Base-by-base conservation (phyloP, 64 coral and sea anemone species). In the Acropora tenuis region DNA sequence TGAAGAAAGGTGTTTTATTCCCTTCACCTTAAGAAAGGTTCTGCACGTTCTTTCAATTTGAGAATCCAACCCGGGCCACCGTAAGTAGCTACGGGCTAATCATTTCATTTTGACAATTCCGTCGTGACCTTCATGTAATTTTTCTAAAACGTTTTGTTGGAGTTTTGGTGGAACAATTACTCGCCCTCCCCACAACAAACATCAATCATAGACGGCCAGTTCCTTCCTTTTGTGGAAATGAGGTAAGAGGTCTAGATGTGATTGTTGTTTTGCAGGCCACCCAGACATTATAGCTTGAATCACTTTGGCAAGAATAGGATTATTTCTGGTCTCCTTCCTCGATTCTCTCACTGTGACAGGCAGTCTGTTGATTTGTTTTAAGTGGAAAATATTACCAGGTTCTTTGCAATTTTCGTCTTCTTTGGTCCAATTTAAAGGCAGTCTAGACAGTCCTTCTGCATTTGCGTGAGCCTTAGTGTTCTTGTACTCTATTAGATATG, bases 41-140 rank as follows among this genome's bases (percentile, higher is more conserved):
- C 41, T 78, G 0, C 40, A 50, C 6, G 7, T 57, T 2, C 45
- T 59, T 49, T 86, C 83, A 78, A 92, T 87, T 1, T 92, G 4
- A 2, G 3, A 5, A 55, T 92, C 82, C 7, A 92, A 42, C 2
- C 80, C 47, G 15, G 90, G 80, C 90, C 90, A 92, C 48, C 60
- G 86, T n/a, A 75, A 17, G 30, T 85, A 92, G 47, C 73, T 77
- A 5, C 90, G 6, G n/a, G 80, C 80, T 3, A 92, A 20, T 30
- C 41, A 83, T 72, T 88, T 88, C 83, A 93, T 93, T 13, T 73
- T 59, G 12, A 40, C 19, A 17, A 80, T 50, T 1, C 92, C 77
- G 2, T 45, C 42, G 50, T 93, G 92, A 40, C 76, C 84, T 41
- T 93, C 74, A 58, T 93, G 91, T 17, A 86, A 50, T 41, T 86